Percentiles rank a stretch among this genome's conserved stretches.
These are phyloP conservation scores for Holothuria glaberrima DNA, from an alignment of 35 echinoderm and acorn worm genomes.

Conservation along the genomic window DNA sequence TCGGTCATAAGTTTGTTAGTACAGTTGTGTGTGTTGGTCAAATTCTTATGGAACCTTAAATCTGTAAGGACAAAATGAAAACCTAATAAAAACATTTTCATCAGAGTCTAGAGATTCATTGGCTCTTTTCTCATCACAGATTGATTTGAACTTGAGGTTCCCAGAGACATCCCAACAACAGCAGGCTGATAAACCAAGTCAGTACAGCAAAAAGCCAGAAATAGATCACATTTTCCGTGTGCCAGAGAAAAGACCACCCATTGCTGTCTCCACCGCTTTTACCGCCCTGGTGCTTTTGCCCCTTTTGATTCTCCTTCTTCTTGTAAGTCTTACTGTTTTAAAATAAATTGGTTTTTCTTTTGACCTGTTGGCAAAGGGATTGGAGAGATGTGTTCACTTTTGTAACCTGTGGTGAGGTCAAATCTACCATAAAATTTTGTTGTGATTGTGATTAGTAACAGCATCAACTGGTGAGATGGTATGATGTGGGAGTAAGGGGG, in stretches of 20 bases:
- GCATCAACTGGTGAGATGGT: too few species aligned
- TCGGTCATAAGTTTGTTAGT: too few species aligned
- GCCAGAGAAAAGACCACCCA: slow-evolving; percentile 86
- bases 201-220: slow-evolving; percentile 74
- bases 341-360: not conserved
- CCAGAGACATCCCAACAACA: slow-evolving; percentile 66
- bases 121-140: slow-evolving; percentile 31
- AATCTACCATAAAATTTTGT: too few species aligned
- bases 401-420: too few species aligned
- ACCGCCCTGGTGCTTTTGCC: slow-evolving; percentile 79
- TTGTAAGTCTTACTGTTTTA: slow-evolving; percentile 53
- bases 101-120: not conserved
- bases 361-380: too few species aligned
- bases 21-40: too few species aligned
- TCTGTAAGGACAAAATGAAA: too few species aligned
- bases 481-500: too few species aligned
- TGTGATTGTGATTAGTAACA: too few species aligned
- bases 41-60: too few species aligned
- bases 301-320: slow-evolving; percentile 68
- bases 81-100: too few species aligned
- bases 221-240: slow-evolving; percentile 96
- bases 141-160: slow-evolving; percentile 85
- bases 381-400: too few species aligned
- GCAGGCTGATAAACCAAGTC: slow-evolving; percentile 10
- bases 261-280: slow-evolving; percentile 79